phyloP scores from a whole-genome alignment of 2,113 vertebrate species.

The Heterotilapia buettikoferi region DNA sequence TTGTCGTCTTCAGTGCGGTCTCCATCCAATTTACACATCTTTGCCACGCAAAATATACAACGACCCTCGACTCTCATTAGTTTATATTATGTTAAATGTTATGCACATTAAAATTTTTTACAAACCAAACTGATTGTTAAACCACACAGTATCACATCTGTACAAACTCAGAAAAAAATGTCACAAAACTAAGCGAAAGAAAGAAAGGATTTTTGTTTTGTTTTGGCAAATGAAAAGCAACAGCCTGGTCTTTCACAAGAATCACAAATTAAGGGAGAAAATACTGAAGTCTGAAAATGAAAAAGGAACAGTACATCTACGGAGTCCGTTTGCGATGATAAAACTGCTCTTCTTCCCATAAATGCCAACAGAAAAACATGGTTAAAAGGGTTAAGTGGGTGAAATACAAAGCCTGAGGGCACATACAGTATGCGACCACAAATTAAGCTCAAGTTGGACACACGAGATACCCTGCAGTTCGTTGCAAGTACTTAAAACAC shows the following conservation, averaged over 20 bases:
- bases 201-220: background rate
- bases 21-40: constrained; percentile 23
- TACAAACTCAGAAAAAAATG: constrained; percentile 44
- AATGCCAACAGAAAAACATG: constrained; percentile 45
- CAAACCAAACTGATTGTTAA: constrained; percentile 66
- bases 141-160: constrained; percentile 60
- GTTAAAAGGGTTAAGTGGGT: constrained; percentile 25
- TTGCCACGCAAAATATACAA: constrained; percentile 54
- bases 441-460: constrained; percentile 1
- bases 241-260: constrained; percentile 28
- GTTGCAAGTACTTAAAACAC: constrained; percentile 34
- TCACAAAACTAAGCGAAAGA: constrained; percentile 50
- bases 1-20: constrained; percentile 49
- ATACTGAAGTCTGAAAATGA: constrained; percentile 36
- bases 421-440: constrained; percentile 22
- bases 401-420: constrained; percentile 43
- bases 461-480: constrained; percentile 60
- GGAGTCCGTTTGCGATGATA: constrained; percentile 18
- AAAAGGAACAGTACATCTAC: constrained; percentile 30
- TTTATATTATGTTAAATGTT: constrained; percentile 68
- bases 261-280: constrained; percentile 45
- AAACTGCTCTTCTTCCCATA: background rate
- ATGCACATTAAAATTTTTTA: constrained; percentile 67
- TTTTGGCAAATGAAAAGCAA: constrained; percentile 58
- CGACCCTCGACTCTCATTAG: constrained; percentile 38